Conservation (phyloP, 2,888 invertebrate genomes). For the Synanthedon formicaeformis region DNA sequence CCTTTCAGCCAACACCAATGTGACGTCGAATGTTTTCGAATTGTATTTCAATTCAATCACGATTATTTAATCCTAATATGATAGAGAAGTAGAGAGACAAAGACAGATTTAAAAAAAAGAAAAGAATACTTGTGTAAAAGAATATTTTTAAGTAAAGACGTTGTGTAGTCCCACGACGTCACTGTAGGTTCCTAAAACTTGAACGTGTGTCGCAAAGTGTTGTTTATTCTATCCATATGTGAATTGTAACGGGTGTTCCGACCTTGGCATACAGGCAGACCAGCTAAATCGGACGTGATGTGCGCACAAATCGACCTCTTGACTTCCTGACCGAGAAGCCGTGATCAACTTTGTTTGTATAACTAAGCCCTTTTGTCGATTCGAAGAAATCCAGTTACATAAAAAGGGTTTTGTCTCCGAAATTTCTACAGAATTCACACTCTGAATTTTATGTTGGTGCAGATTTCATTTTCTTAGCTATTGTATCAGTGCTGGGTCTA, state of each 20-base stretch:
- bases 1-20: too few relatives aligned
- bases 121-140: too few relatives aligned
- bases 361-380: slow-evolving; percentile 16
- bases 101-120: too few relatives aligned
- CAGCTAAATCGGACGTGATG: slow-evolving; percentile 11
- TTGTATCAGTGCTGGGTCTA: too few relatives aligned
- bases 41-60: too few relatives aligned
- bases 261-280: slow-evolving; percentile 12
- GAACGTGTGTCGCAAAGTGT: neutral
- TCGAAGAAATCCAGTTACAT: neutral
- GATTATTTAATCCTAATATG: too few relatives aligned
- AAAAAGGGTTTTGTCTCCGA: neutral
- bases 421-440: neutral
- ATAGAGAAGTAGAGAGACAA: too few relatives aligned
- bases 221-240: neutral
- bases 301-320: slow-evolving; percentile 14
- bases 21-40: too few relatives aligned
- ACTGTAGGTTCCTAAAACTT: neutral
- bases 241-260: slow-evolving; percentile 8
- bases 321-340: slow-evolving; percentile 6
- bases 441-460: too few relatives aligned
- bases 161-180: too few relatives aligned
- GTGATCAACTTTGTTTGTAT: slow-evolving; percentile 21
- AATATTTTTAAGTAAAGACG: too few relatives aligned
- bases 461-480: too few relatives aligned